Base-by-base conservation (phyloP, 2,113 vertebrate species). In the Gadus macrocephalus region DNA sequence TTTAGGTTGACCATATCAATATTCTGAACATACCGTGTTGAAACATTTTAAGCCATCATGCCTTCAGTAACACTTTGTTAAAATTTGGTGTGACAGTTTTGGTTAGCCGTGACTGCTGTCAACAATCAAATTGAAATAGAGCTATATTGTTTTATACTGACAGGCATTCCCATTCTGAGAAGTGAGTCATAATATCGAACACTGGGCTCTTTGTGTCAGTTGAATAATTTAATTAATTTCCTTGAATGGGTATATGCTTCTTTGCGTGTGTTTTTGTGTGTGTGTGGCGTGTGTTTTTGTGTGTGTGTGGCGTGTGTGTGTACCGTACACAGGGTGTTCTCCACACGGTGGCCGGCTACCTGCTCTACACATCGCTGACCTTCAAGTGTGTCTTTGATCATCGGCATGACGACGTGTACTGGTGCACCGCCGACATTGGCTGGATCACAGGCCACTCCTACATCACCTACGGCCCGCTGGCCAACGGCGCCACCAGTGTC, bases 401-500 rank as follows among this genome's bases (percentile, higher is more conserved):
- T 86, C 92, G 86, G 68, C 71, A 65, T 53, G 83, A 87, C 12
- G 92, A 93, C 42, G 87, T 93, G 77, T 93, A 90, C 87, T 93
- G 92, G 92, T 93, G 92, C 87, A 93, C 92, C 0, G 92, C 92
- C 0, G 92, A 93, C 85, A 91, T 93, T 65, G 92, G 92, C 73
- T 93, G 92, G 92, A 93, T 93, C 79, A 93, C 92, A 1, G 92
- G 92, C 3, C 92, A 93, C 87, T 93, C 92, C 68, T 93, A 93
- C 86, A 91, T 93, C 82, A 84, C 83, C 15, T 93, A 93, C 3
- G 92, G 92, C 2, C 92, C 92, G 0, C 84, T 93, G 1, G 91
- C 92, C 14, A 93, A 93, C 0, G 92, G 92, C 0, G 92, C 91
- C 7, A 92, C 91, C 0, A 89, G 92, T 3, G 83, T 93, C 2